A percentile compares a stretch with the other conserved stretches of the same genome.
These are phyloP conservation scores for Talpa occidentalis DNA, from an alignment of 2,113 vertebrate species.

Conservation along the genomic window DNA sequence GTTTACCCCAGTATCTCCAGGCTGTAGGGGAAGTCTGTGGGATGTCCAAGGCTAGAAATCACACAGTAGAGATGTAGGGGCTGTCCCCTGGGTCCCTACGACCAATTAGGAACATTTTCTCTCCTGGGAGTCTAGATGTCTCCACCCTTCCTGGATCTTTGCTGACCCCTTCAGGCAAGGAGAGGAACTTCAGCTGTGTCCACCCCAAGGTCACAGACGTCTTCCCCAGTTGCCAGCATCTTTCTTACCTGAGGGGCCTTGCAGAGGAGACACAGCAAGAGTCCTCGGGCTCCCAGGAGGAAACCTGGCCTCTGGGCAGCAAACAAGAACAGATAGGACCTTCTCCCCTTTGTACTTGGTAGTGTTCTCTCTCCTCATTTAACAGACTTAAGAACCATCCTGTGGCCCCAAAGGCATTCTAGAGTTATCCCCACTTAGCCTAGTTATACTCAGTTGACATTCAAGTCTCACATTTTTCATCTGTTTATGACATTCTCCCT, in stretches of 20 bases:
- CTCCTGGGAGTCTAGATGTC: not conserved
- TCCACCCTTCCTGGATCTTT: slow-evolving; percentile 55
- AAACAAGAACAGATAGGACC: not conserved
- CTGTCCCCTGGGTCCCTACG: not conserved
- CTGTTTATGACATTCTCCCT: not conserved
- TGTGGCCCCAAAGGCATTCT: not conserved
- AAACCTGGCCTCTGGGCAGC: not conserved
- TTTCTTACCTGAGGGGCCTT: not conserved
- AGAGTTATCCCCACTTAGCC: not conserved
- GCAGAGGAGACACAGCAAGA: not conserved
- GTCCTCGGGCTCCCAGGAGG: not conserved
- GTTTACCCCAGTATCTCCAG: not conserved
- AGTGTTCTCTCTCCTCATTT: not conserved
- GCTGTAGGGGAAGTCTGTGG: not conserved
- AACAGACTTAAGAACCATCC: not conserved
- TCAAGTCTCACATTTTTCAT: not conserved
- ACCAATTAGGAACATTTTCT: not conserved
- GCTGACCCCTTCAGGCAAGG: slow-evolving; percentile 69
- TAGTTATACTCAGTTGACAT: no score
- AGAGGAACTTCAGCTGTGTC: slow-evolving; percentile 47
- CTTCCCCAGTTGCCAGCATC: not conserved
- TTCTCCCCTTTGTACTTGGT: not conserved
- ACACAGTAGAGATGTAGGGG: not conserved
- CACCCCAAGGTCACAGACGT: not conserved
- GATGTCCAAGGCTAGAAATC: not conserved